Percentiles rank a stretch among this genome's conserved stretches.
phyloP scores from a whole-genome alignment of 2,797 vertebrate species.

The Mormyrops boulengeri region DNA sequence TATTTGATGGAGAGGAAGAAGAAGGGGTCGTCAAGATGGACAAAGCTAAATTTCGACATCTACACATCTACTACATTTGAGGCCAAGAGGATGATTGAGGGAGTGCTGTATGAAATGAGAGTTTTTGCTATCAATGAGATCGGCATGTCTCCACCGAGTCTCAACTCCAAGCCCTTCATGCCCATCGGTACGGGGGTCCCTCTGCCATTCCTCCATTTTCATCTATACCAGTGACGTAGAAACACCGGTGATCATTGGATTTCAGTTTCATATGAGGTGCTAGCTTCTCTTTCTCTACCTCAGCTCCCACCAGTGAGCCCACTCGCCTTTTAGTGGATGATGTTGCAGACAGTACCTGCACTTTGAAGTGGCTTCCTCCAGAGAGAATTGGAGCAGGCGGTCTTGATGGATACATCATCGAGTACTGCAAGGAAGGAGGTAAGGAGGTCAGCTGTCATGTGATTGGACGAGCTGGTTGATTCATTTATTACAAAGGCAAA shows the following conservation, averaged over 20 bases:
- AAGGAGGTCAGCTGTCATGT: constrained; percentile 29
- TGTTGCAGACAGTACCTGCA: constrained; percentile 75
- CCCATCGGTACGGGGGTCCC: constrained; percentile 69
- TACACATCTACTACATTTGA: constrained; percentile 67
- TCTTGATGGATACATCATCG: constrained; percentile 80
- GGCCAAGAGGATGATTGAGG: constrained; percentile 86
- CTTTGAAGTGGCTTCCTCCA: constrained; percentile 79
- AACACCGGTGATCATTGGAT: not conserved
- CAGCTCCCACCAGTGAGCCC: constrained; percentile 79
- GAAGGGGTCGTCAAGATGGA: constrained; percentile 84
- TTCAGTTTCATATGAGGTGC: not conserved
- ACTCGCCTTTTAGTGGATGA: constrained; percentile 71
- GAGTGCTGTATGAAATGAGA: constrained; percentile 81
- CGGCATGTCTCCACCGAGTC: constrained; percentile 74
- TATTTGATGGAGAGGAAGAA: constrained; percentile 90
- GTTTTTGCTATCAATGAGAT: constrained; percentile 81
- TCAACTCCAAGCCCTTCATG: constrained; percentile 84
- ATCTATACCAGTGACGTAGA: not conserved
- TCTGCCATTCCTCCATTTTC: not conserved
- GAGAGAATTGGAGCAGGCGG: constrained; percentile 78
- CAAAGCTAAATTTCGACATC: constrained; percentile 85
- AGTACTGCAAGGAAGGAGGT: constrained; percentile 85
- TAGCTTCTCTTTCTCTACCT: not conserved
- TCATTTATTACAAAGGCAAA: not conserved
- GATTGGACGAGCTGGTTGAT: not conserved